Base-by-base conservation (phyloP, 2,888 invertebrate genomes). In the Polietes domitor region DNA sequence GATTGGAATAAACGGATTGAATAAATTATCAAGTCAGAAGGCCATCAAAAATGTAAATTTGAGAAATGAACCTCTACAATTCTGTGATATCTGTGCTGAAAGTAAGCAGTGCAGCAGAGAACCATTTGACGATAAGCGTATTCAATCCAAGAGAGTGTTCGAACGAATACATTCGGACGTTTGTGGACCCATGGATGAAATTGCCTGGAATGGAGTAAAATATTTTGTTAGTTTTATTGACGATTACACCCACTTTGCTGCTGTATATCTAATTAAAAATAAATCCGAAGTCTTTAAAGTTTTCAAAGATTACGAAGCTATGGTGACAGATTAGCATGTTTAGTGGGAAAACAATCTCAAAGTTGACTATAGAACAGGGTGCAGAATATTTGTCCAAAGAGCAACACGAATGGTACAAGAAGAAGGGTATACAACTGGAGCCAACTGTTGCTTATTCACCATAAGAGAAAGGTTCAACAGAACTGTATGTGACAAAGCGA, bases 121-220 rank as follows among this genome's bases (percentile, higher is more conserved):
- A 47, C 74, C 74, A 12, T 58, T 74, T 47, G 28, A 74, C 47
- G 58, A 73, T n/a, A 73, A 21, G 15, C 41, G 73, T 21, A n/a
- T 41, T 24, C 26, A 10, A 43, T 41, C 47, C 28, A 61, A 21
- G 19, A 43, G 61, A 9, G 58, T 73, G 12, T n/a, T 58, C 7
- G 58, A 58, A 43, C 10, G 37, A 7, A 43, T 73, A 58, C 77
- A 82, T 77, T 82, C 80, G 3, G 85, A 85, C 65, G 77, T 82
- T 6, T 84, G 78, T 68, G 72, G 75, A 21, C 70, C 71, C 1
- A 53, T 53, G 50, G 53, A 50, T 50, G 50, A 24, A 53, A 26
- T 53, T n/a, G 50, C 73, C 15, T 75, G 75, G 71, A 28, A 71
- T 50, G 17, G 53, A 5, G 37, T 15, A 9, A 71, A 50, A 50